Conservation (phyloP, 2,888 invertebrate species). For the Drosophila testacea region DNA sequence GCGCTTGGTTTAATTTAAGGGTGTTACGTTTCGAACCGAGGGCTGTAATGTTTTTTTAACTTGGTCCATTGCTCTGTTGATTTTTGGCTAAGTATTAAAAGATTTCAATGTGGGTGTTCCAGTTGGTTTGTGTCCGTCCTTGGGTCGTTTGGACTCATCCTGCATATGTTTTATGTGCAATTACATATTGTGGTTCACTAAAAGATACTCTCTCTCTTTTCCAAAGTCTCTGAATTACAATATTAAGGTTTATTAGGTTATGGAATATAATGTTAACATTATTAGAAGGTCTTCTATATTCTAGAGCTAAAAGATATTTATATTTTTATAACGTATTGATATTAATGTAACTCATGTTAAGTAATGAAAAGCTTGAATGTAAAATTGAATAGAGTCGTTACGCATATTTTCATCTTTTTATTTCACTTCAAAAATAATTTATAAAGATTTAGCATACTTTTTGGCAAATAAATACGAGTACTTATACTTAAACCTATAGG, state of each 20-base stretch:
- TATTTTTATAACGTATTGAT: too few relatives aligned
- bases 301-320: too few relatives aligned
- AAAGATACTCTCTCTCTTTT: not conserved
- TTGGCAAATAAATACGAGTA: not conserved
- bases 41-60: not conserved
- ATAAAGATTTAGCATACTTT: constrained; percentile 1
- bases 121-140: not conserved
- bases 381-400: too few relatives aligned
- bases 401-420: too few relatives aligned
- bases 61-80: not conserved
- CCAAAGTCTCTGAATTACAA: not conserved
- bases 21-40: not conserved
- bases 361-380: too few relatives aligned
- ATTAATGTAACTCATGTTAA: too few relatives aligned
- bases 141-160: not conserved
- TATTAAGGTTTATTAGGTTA: not conserved
- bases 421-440: too few relatives aligned
- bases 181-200: not conserved
- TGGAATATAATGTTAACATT: not conserved
- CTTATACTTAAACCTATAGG: not conserved
- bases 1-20: not conserved
- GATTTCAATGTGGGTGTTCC: not conserved
- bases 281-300: too few relatives aligned
- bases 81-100: constrained; percentile 1
- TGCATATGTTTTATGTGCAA: constrained; percentile 1